A percentile compares a stretch with the other conserved stretches of the same genome.
Conservation (phyloP, 2,113 vertebrate species). For the Rhagologus leucostigma region DNA sequence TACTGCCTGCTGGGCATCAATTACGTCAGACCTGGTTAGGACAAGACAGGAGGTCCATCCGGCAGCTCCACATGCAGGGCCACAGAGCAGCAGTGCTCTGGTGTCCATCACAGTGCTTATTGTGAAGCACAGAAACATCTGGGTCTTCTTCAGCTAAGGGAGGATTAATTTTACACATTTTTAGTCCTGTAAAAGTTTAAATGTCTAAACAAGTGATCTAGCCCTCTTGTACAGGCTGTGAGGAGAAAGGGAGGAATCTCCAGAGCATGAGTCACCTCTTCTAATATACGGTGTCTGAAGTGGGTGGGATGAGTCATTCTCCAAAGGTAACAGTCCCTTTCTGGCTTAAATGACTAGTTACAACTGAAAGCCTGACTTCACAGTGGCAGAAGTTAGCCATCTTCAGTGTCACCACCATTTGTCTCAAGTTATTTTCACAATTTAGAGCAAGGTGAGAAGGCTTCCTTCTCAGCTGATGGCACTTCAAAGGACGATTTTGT, state of each 20-base stretch:
- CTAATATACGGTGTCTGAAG: neutral
- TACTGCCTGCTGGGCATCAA: neutral
- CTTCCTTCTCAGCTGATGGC: neutral
- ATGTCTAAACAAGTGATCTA: neutral
- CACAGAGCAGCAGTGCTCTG: neutral
- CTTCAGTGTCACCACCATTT: neutral
- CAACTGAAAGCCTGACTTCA: neutral
- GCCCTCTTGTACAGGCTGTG: neutral
- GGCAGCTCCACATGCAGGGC: neutral
- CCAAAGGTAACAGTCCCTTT: constrained; percentile 25
- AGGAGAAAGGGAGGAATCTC: constrained; percentile 9
- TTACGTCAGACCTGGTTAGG: neutral
- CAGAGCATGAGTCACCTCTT: constrained; percentile 39
- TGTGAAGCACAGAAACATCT: neutral
- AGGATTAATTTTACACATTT: neutral
- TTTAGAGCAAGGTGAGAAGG: neutral
- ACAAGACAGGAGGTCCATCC: neutral
- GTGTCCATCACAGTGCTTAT: neutral
- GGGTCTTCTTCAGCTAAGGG: neutral
- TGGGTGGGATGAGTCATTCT: constrained; percentile 59
- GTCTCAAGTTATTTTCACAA: neutral
- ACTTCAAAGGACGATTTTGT: neutral
- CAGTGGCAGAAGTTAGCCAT: neutral
- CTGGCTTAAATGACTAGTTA: constrained; percentile 19
- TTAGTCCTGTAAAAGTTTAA: neutral